These are phyloP conservation scores for Andrena fulva DNA, from an alignment of 2,888 invertebrate species.

Conservation along the genomic window DNA sequence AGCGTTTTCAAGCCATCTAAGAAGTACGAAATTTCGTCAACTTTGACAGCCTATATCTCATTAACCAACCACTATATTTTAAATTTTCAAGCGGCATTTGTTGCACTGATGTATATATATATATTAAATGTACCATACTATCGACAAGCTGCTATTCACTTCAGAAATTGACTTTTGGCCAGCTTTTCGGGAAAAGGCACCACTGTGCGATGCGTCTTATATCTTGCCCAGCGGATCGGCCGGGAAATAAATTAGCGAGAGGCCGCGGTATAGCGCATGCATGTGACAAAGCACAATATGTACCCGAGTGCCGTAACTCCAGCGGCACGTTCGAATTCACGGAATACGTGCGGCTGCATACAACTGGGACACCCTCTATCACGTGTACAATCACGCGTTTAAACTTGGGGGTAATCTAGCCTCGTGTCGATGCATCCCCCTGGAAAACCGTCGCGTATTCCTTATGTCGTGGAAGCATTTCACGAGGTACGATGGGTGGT, in stretches of 20 bases:
- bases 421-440: neutral
- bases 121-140: too few relatives aligned
- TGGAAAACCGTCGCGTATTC: neutral
- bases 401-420: constrained; percentile 33
- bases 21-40: too few relatives aligned
- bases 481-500: neutral
- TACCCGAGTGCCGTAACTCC: constrained; percentile 32
- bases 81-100: too few relatives aligned
- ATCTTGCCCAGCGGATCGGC: neutral
- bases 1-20: too few relatives aligned
- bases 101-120: too few relatives aligned
- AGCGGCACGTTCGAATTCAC: constrained; percentile 47
- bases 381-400: constrained; percentile 22
- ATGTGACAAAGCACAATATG: constrained; percentile 52
- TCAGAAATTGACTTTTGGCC: too few relatives aligned
- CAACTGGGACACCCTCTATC: constrained; percentile 1
- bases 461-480: neutral
- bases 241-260: constrained; percentile 45
- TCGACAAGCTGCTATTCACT: too few relatives aligned
- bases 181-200: too few relatives aligned
- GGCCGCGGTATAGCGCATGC: constrained; percentile 29
- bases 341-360: constrained; percentile 51
- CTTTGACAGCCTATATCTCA: too few relatives aligned
- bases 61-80: too few relatives aligned
- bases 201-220: constrained; percentile 1